Evolutionary conservation across 2,797 vertebrate genomes (phyloP), one percentile per base, ranked within the genome.

Genomic region (Amazonetta brasiliensis): DNA sequence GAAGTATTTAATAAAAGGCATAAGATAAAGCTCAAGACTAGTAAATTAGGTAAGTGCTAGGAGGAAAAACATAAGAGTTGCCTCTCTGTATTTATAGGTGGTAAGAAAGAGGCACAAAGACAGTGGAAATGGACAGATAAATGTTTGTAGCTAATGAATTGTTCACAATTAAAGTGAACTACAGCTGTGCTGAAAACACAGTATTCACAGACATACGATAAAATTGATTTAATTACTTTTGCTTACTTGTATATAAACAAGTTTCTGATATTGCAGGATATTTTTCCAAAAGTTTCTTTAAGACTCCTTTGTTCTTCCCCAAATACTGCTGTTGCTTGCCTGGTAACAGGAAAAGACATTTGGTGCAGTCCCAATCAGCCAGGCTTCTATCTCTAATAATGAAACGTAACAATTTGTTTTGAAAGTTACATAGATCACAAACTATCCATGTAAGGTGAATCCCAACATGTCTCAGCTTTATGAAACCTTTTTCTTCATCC

Each of bases 211-310:
- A 83, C 30, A 46, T 59, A 55, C 2, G 46, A 59, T 50, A 76
- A 87, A 92, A 54, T 22, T 30, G 25, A 72, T 82, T 52, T 6
- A 20, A 39, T 84, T 64, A 35, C 37, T 90, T 82, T 87, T 37
- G 13, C 67, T 93, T 89, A 35, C 23, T 75, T 94, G 44, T 41
- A 74, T 15, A 25, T 76, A 77, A 94, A 74, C 30, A 90, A 69
- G 59, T 73, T 76, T 87, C 55, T 33, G 30, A 80, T 23, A 39
- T 25, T 63, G 39, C 59, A 50, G 30, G 30, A 37, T 80, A 63
- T 92, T 94, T 91, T 82, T 52, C 48, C 88, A 82, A 33, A 88
- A 64, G 39, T 63, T 77, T 85, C 39, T 74, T 86, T 41, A 77
- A 62, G 58, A n/a, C n/a, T 52, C 90, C 90, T 23, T 50, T 84